Evolutionary conservation across 1,140 invertebrate species (phyloP).

Genomic region (Helicoverpa zea): DNA sequence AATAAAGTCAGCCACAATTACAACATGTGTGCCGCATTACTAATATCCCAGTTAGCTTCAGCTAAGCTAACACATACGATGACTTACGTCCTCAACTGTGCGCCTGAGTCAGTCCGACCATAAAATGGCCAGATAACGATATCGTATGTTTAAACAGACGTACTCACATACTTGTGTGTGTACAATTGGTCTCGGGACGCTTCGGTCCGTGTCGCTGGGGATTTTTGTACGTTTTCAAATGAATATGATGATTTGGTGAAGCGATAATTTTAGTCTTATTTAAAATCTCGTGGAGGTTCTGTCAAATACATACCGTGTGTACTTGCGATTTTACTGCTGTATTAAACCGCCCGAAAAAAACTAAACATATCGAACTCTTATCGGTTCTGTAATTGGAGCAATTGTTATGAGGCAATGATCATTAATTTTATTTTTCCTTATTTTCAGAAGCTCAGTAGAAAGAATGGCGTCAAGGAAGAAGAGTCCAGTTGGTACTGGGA

Average conservation of each 20-base stretch:
- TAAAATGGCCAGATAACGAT: conserved; percentile 71
- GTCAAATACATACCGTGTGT: no score
- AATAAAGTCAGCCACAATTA: background rate
- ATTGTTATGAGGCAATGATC: background rate
- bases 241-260: background rate
- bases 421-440: conserved; percentile 54
- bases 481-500: conserved; percentile 88
- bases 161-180: conserved; percentile 37
- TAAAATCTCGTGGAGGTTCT: no score
- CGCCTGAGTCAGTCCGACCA: conserved; percentile 67
- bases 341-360: background rate
- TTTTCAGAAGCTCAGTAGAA: conserved; percentile 77
- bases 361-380: background rate
- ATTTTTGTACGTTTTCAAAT: background rate
- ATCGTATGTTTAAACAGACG: conserved; percentile 72
- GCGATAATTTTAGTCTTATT: background rate
- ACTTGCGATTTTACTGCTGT: no score
- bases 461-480: conserved; percentile 82
- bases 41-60: conserved; percentile 10
- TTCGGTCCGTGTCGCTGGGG: conserved; percentile 2
- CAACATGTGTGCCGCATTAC: conserved; percentile 17
- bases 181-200: conserved; percentile 40
- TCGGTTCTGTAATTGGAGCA: background rate
- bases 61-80: conserved; percentile 20
- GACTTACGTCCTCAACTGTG: conserved; percentile 29